Conservation (phyloP, 2,797 vertebrate genomes). For the Aldrovandia affinis region DNA sequence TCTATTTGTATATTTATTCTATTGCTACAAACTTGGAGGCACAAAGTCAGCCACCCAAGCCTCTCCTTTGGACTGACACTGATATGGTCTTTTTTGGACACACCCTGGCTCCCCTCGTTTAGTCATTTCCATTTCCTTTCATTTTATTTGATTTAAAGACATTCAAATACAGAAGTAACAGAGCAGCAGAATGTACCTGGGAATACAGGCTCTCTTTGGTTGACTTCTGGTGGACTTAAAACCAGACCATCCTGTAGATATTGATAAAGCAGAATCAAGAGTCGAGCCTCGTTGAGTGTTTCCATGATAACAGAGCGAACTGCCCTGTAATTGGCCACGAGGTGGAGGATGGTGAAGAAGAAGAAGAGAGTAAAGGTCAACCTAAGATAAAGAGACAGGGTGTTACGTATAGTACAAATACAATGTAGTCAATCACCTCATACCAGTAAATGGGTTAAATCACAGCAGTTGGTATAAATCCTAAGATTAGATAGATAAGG, state of each 20-base stretch:
- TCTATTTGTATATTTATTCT: too few species aligned
- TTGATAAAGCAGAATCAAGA: slow-evolving; percentile 73
- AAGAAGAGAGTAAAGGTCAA: slow-evolving; percentile 82
- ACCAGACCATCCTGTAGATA: slow-evolving; percentile 70
- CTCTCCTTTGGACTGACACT: too few species aligned
- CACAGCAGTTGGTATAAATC: neutral
- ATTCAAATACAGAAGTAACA: neutral
- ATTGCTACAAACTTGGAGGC: too few species aligned
- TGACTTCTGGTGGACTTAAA: slow-evolving; percentile 73
- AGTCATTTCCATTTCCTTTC: too few species aligned
- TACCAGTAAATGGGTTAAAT: neutral
- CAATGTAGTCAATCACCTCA: neutral
- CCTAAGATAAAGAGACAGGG: slow-evolving; percentile 57
- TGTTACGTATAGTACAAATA: neutral
- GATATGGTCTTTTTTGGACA: too few species aligned
- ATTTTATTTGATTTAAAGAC: neutral
- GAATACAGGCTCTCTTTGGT: slow-evolving; percentile 81
- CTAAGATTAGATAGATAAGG: neutral
- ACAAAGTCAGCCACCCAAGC: too few species aligned
- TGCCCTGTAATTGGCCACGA: slow-evolving; percentile 88
- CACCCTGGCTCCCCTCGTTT: too few species aligned
- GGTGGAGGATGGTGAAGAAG: slow-evolving; percentile 83
- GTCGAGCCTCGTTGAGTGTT: slow-evolving; percentile 84
- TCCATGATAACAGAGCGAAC: slow-evolving; percentile 88
- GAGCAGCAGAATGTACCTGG: slow-evolving; percentile 64